Conservation (phyloP, 2,888 invertebrate genomes). For the Himalopsyche kuldschensis region DNA sequence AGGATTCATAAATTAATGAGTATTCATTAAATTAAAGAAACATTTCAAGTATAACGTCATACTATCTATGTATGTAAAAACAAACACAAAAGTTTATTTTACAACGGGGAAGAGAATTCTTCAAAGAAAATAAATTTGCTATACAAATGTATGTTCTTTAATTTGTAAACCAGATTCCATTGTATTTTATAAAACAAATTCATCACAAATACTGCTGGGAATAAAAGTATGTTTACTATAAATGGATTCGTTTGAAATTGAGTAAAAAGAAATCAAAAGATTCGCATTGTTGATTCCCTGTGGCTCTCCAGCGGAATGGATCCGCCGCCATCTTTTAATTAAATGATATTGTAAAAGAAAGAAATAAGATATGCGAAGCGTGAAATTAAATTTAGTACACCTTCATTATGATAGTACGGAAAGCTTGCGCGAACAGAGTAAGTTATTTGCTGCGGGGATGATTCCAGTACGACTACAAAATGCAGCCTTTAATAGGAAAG, state of each 20-base stretch:
- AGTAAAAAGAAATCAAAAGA: neutral
- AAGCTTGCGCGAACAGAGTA: neutral
- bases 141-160: too few relatives aligned
- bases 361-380: slow-evolving; percentile 20
- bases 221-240: neutral
- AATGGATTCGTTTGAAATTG: neutral
- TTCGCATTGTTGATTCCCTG: neutral
- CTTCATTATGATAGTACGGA: slow-evolving; percentile 18
- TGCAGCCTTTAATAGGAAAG: slow-evolving; percentile 5
- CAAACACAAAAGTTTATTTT: too few relatives aligned
- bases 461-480: slow-evolving; percentile 8
- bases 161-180: too few relatives aligned
- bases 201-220: neutral
- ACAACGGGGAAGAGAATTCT: too few relatives aligned
- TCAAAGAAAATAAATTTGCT: too few relatives aligned
- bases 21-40: too few relatives aligned
- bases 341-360: slow-evolving; percentile 25
- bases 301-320: neutral
- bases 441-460: slow-evolving; percentile 7
- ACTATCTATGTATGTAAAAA: too few relatives aligned
- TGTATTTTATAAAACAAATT: neutral
- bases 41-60: too few relatives aligned
- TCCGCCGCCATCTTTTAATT: slow-evolving; percentile 16
- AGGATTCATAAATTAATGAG: too few relatives aligned
- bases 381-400: slow-evolving; percentile 28